These are phyloP conservation scores for Pipra filicauda DNA, from an alignment of 2,113 vertebrate genomes.

Conservation along the genomic window DNA sequence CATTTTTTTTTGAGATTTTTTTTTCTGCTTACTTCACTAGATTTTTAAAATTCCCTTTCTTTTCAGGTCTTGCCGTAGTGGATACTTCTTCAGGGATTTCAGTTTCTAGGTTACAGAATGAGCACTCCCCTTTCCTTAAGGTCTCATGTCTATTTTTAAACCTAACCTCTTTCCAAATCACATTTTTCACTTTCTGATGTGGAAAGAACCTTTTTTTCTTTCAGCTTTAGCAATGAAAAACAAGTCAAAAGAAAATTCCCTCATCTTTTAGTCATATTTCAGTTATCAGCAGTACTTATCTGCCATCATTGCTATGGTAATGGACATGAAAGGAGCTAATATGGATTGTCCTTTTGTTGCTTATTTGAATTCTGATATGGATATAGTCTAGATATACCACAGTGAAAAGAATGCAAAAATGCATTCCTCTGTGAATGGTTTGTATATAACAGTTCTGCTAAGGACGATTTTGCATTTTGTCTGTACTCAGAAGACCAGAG, in stretches of 20 bases:
- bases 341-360: neutral
- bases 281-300: neutral
- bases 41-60: neutral
- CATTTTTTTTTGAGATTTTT: neutral
- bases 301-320: neutral
- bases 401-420: neutral
- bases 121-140: constrained; percentile 29
- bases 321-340: neutral
- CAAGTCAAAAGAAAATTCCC: neutral
- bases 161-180: constrained; percentile 40
- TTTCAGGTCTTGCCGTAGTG: neutral
- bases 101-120: constrained; percentile 65
- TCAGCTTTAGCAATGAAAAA: neutral
- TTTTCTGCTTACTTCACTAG: neutral
- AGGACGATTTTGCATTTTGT: neutral
- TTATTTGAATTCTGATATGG: neutral
- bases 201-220: neutral
- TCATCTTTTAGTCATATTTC: neutral
- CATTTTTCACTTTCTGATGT: constrained; percentile 27
- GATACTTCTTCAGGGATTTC: constrained; percentile 43
- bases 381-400: neutral
- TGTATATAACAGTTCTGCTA: neutral
- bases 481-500: neutral
- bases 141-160: constrained; percentile 60
- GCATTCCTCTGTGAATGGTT: neutral